phyloP scores from a whole-genome alignment of 2,888 invertebrate species.

The Muschampia plurimacula region DNA sequence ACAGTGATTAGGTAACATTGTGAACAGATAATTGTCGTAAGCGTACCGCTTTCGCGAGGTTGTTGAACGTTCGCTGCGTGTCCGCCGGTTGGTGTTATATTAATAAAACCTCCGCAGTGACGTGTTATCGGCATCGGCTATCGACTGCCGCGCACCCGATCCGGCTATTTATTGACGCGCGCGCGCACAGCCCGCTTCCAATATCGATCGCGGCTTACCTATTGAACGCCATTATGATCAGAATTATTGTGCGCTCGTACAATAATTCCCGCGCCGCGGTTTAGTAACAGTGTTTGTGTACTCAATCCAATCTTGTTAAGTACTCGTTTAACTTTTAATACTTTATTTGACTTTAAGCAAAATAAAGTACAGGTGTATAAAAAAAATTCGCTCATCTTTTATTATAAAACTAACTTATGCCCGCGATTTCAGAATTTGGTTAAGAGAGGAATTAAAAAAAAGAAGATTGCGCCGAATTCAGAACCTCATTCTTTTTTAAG shows the following conservation, averaged over 20 bases:
- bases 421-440: too few relatives aligned
- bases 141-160: conserved; percentile 69
- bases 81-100: conserved; percentile 76
- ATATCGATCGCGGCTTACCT: conserved; percentile 49
- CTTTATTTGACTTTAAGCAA: not conserved
- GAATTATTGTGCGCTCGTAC: conserved; percentile 5
- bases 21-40: conserved; percentile 29
- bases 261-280: not conserved
- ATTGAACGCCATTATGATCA: conserved; percentile 20
- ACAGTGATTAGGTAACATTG: conserved; percentile 27
- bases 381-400: too few relatives aligned
- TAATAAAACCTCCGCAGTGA: conserved; percentile 78
- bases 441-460: too few relatives aligned
- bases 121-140: conserved; percentile 71
- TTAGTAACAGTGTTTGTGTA: not conserved
- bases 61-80: conserved; percentile 72
- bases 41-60: conserved; percentile 58
- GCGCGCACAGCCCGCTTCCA: conserved; percentile 57
- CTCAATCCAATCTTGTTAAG: not conserved
- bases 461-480: too few relatives aligned
- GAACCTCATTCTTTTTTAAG: too few relatives aligned
- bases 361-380: too few relatives aligned
- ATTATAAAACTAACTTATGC: too few relatives aligned
- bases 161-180: conserved; percentile 80
- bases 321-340: not conserved